A percentile compares a stretch with the other conserved stretches of the same genome.
These are phyloP conservation scores for Agraylea sexmaculata DNA, from an alignment of 1,140 invertebrate species.

Conservation along the genomic window DNA sequence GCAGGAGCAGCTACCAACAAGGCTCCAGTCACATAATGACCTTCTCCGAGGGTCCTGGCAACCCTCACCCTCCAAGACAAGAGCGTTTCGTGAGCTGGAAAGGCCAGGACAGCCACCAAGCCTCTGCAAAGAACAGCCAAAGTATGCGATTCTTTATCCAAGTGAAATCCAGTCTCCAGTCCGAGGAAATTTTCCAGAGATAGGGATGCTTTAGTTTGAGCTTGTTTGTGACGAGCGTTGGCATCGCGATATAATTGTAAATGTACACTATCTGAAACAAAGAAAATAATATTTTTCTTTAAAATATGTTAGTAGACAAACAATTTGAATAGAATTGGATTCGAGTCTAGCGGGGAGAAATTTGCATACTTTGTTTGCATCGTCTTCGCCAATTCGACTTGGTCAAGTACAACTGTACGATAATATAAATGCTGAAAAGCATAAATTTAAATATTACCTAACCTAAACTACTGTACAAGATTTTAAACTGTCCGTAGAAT, in stretches of 20 bases:
- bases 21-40: slow-evolving; percentile 78
- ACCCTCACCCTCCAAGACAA: slow-evolving; percentile 82
- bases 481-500: no score
- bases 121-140: slow-evolving; percentile 74
- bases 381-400: no score
- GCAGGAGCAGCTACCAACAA: slow-evolving; percentile 56
- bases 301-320: no score
- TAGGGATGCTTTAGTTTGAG: slow-evolving; percentile 73
- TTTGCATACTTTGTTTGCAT: no score
- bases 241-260: slow-evolving; percentile 78
- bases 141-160: slow-evolving; percentile 84
- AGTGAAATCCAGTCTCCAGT: slow-evolving; percentile 70
- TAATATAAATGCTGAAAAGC: no score
- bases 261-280: slow-evolving; percentile 73
- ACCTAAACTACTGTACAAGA: no score
- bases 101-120: slow-evolving; percentile 73
- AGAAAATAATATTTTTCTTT: slow-evolving; percentile 22
- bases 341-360: no score
- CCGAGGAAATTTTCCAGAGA: slow-evolving; percentile 74
- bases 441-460: no score
- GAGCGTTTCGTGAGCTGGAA: slow-evolving; percentile 72
- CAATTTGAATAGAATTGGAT: no score
- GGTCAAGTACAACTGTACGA: no score
- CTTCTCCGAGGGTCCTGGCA: slow-evolving; percentile 70
- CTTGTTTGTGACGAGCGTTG: slow-evolving; percentile 75